A percentile compares a stretch with the other conserved stretches of the same genome.
phyloP scores from a whole-genome alignment of 2,113 vertebrate genomes.

The Colistium nudipinnis region DNA sequence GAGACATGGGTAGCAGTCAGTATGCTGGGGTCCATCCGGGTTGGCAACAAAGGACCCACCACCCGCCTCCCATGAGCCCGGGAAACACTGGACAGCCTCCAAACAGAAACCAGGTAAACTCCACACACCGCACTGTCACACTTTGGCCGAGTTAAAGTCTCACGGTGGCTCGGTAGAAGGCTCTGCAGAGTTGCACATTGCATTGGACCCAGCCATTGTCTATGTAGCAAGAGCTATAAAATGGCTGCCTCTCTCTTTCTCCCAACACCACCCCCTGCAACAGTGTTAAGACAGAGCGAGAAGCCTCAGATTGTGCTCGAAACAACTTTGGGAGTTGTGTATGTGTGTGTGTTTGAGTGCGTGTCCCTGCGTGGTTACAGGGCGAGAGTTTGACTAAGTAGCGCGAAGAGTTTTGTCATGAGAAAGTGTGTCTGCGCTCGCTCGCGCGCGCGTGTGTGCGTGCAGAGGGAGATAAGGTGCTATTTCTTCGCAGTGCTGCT shows the following conservation, averaged over 20 bases:
- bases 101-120: constrained; percentile 90
- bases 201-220: constrained; percentile 92
- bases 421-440: constrained; percentile 52
- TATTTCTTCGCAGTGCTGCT: constrained; percentile 50
- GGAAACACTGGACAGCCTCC: constrained; percentile 89
- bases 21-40: constrained; percentile 89
- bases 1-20: constrained; percentile 84
- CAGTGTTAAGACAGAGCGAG: constrained; percentile 59
- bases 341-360: background rate
- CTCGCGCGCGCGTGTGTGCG: constrained; percentile 25
- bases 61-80: constrained; percentile 92
- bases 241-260: constrained; percentile 92
- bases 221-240: constrained; percentile 89
- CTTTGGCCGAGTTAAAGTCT: constrained; percentile 55
- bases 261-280: constrained; percentile 68
- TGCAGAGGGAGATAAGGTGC: constrained; percentile 49
- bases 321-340: constrained; percentile 47
- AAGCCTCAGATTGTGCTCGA: constrained; percentile 34
- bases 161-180: constrained; percentile 31
- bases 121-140: constrained; percentile 41
- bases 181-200: constrained; percentile 68
- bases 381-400: constrained; percentile 71
- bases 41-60: constrained; percentile 94
- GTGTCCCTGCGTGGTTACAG: constrained; percentile 52
- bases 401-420: constrained; percentile 68